Base-by-base conservation (phyloP, 1,140 invertebrate genomes). In the Habropoda laboriosa region DNA sequence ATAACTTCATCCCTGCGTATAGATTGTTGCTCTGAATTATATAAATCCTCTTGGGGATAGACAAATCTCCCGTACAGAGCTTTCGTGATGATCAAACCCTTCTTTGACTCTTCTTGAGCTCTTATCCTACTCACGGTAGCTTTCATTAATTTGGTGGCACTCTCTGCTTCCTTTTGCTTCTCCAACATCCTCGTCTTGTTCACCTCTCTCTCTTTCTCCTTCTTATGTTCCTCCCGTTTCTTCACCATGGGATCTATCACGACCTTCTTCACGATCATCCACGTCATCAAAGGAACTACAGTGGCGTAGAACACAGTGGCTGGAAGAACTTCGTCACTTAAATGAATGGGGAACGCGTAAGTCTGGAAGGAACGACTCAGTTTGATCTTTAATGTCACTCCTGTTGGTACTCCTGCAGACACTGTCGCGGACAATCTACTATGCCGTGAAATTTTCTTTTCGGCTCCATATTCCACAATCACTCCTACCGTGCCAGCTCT, bases 261-360 rank as follows among this genome's bases (percentile, higher is more conserved):
- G 1, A 98, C 93, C 85, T 97, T 97, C 91, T 98, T 98, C 0
- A 98, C 92, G 0, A 97, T 89, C 30, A 96, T 94, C 95, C 96
- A 98, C 0, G 95, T 94, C 51, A 98, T 92, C 3, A 98, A 60
- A 0, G 98, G 98, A 1, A 96, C 94, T 0, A 98, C 93, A 0
- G 98, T 98, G 1, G 98, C 98, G 90, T 99, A 99, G 91, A 99
- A 97, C 40, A 99, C 94, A 0, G 98, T 97, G 27, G 96, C 96
- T 3, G 98, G 97, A 79, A 98, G 93, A 6, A 99, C 94, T 88
- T 98, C 97, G 86, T 99, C 97, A 81, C 97, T 97, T 24, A 99
- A 90, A 87, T 98, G 96, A 85, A 99, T 97, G 0, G 98, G 98
- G 84, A 99, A 97, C 27, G 96, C 93, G 89, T 98, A 99, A 0